Evolutionary conservation across 2,113 vertebrate species (phyloP), one percentile per base, ranked within the genome.

Genomic region (Otolemur garnettii): DNA sequence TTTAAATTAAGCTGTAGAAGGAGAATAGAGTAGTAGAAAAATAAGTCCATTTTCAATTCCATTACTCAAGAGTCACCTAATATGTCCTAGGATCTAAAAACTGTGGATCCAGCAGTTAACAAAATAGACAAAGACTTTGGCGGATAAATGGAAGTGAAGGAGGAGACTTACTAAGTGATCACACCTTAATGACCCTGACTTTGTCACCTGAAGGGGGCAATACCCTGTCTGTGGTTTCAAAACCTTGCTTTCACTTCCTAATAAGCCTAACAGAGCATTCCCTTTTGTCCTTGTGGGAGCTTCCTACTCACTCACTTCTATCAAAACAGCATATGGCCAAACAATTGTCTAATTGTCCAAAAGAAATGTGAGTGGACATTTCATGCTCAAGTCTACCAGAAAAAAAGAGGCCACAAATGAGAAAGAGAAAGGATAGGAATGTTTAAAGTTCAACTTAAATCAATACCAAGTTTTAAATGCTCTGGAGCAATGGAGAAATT

Each of bases 401-500:
- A 69, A 26, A 85, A n/a, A 50, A 8, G 1, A 9, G 26, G 18
- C 57, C 94, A 92, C 5, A 26, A 4, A 87, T n/a, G 21, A 35
- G 35, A 94, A 91, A 88, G 33, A 22, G 13, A 82, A 55, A 53
- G 0, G 7, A 62, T 24, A 90, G 35, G n/a, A 53, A 86, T 15
- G 13, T 59, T 92, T 35, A 82, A 91, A 80, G 50, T 91, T 86
- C 24, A 82, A 14, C 81, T 77, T 68, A 84, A 68, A 55, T 45
- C 50, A 92, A 53, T 38, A 28, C 2, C 78, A 66, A 94, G 9
- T 94, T 87, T 95, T 74, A 95, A 92, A 87, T 87, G 9, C 14
- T 94, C 8, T 42, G 24, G 9, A 84, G 13, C 2, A 93, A 53
- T 69, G 42, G 28, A 82, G 57, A 91, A 94, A 78, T 89, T 45